Conservation (phyloP, 2,113 vertebrate species). For the Pavo muticus region DNA sequence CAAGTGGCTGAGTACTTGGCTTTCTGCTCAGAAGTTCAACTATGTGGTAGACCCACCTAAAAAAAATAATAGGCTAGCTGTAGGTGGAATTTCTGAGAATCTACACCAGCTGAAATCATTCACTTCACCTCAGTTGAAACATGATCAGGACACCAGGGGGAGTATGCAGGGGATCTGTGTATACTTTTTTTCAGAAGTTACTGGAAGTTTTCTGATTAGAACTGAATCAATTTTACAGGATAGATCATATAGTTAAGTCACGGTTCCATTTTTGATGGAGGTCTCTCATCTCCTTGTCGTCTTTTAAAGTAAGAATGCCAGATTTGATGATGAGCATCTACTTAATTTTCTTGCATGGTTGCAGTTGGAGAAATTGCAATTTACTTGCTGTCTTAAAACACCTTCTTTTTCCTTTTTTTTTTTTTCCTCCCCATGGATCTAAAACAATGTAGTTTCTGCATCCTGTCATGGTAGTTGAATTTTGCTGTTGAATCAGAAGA, state of each 20-base stretch:
- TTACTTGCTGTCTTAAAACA: not conserved
- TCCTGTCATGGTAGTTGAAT: not conserved
- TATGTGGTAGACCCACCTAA: not conserved
- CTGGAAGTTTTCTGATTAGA: not conserved
- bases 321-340: not conserved
- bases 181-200: not conserved
- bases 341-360: not conserved
- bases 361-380: not conserved
- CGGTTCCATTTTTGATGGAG: not conserved
- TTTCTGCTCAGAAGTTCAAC: not conserved
- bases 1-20: not conserved
- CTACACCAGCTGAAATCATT: not conserved
- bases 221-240: not conserved
- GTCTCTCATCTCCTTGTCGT: not conserved
- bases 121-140: not conserved
- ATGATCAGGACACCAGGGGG: not conserved
- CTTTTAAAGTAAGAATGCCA: not conserved
- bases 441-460: not conserved
- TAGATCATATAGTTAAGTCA: not conserved
- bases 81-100: not conserved
- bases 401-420: not conserved
- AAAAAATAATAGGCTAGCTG: not conserved
- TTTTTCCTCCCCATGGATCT: not conserved
- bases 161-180: not conserved
- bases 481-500: not conserved